Evolutionary conservation across 2,888 invertebrate genomes (phyloP), one percentile per base, ranked within the genome.

Genomic region (Zhengitettix transpicula): DNA sequence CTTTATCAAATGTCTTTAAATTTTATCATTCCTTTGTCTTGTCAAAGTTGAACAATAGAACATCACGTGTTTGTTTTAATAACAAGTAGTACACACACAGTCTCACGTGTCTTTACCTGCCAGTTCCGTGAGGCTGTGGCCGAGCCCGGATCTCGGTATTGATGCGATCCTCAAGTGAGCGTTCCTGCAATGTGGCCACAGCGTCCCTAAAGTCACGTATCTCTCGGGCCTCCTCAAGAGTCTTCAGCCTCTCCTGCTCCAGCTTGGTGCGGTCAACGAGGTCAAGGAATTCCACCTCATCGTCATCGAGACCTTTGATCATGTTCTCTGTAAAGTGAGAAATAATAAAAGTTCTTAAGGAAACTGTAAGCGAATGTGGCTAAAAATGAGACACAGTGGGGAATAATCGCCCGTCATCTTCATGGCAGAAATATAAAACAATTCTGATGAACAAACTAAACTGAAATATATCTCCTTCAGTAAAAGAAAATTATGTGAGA

Each of bases 261-360:
- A 89, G 79, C 74, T 92, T 93, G 14, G 83, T 85, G 62, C 86
- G 80, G 71, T 94, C 93, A 5, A 98, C 92, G 61, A 89, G 77
- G 69, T 97, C 93, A 56, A 98, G 75, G 73, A 97, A 98, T 64
- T 93, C 89, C 0, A 93, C 89, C 75, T 98, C 98, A 71, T 97
- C 98, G 71, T 96, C 96, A 71, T 97, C 95, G 56, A 98, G 75
- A 0, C 95, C 95, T 71, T 93, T 75, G 5, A 82, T 78, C 71
- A 80, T 75, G 68, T 81, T 80, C 67, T 78, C 80, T 80, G 67
- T 28, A 70, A 66, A 60, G 40, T 58, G 58, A 58, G 62, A 60
- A 56, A 42, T 42, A 60, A 14, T n/a, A 28, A 40, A 11, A 58
- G 15, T 53, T 16, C n/a, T 40, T 15, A 10, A 16, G 12, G 11